Conservation (phyloP, 2,888 invertebrate species). For the Eretmocerus hayati region DNA sequence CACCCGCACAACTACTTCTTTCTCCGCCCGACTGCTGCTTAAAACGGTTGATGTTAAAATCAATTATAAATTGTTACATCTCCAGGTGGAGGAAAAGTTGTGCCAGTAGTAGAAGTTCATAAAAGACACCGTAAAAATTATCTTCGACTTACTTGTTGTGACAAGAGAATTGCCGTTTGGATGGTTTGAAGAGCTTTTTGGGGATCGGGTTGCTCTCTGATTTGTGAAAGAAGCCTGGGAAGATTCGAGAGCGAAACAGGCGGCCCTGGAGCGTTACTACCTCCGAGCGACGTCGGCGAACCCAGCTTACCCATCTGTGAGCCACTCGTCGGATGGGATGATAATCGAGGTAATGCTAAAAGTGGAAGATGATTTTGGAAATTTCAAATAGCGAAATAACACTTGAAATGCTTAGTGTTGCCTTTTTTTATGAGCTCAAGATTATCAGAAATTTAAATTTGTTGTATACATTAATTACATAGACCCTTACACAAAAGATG, state of each 20-base stretch:
- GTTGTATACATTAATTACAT: too few species aligned
- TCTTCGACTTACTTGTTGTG: conserved; percentile 44
- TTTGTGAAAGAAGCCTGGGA: conserved; percentile 51
- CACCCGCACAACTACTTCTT: conserved; percentile 36
- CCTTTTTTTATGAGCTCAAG: too few species aligned
- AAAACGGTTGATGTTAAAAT: too few species aligned
- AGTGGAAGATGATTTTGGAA: neutral
- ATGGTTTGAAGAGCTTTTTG: conserved; percentile 54
- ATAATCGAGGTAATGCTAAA: conserved; percentile 56
- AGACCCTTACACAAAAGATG: too few species aligned
- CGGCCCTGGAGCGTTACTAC: conserved; percentile 45
- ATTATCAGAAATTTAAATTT: too few species aligned
- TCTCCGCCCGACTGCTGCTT: conserved; percentile 39
- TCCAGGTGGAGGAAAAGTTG: too few species aligned
- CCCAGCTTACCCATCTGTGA: conserved; percentile 41
- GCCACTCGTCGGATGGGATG: conserved; percentile 51
- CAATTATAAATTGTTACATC: too few species aligned
- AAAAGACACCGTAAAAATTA: too few species aligned
- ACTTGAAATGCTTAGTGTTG: neutral
- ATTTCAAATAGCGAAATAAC: neutral
- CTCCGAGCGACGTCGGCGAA: conserved; percentile 38
- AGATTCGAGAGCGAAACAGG: conserved; percentile 49
- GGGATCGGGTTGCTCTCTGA: conserved; percentile 50
- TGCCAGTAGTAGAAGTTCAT: too few species aligned
- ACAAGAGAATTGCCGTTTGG: conserved; percentile 46